A percentile compares a stretch with the other conserved stretches of the same genome.
Conservation (phyloP, 2,888 invertebrate genomes). For the Sinodicranocentrus sp. region DNA sequence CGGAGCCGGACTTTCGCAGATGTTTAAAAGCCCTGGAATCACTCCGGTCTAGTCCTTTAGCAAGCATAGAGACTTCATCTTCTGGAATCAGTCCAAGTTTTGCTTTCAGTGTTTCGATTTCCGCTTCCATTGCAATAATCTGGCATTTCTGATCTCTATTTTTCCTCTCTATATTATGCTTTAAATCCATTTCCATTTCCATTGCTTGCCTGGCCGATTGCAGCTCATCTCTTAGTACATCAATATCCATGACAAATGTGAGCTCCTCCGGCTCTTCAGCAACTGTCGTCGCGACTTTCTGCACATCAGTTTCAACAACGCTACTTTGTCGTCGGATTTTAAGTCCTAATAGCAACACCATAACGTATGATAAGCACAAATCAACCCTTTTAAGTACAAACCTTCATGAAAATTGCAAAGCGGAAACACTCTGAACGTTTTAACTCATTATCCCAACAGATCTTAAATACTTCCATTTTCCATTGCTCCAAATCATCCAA, state of each 20-base stretch:
- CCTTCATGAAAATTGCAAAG: too few relatives aligned
- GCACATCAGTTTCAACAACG: neutral
- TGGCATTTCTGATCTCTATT: constrained; percentile 85
- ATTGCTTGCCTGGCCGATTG: constrained; percentile 95
- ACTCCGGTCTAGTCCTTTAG: constrained; percentile 65
- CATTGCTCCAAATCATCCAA: too few relatives aligned
- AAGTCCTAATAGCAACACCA: constrained; percentile 58
- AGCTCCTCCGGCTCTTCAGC: constrained; percentile 72
- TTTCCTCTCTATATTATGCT: constrained; percentile 90
- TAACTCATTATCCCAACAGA: too few relatives aligned
- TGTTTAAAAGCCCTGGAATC: constrained; percentile 71
- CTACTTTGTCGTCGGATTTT: constrained; percentile 78
- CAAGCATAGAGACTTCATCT: constrained; percentile 71
- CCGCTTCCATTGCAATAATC: constrained; percentile 75
- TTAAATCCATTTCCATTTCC: constrained; percentile 90
- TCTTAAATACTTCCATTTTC: too few relatives aligned
- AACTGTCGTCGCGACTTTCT: constrained; percentile 77
- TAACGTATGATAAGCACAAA: too few relatives aligned
- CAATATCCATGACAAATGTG: constrained; percentile 90
- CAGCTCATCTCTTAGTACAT: constrained; percentile 92
- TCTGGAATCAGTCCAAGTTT: constrained; percentile 75
- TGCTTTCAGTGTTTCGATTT: constrained; percentile 73
- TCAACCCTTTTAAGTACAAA: too few relatives aligned
- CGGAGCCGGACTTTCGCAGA: constrained; percentile 73
- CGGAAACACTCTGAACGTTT: too few relatives aligned